Percentiles rank a stretch among this genome's conserved stretches.
phyloP scores from a whole-genome alignment of 1,140 invertebrate genomes.

The Drepana arcuata region DNA sequence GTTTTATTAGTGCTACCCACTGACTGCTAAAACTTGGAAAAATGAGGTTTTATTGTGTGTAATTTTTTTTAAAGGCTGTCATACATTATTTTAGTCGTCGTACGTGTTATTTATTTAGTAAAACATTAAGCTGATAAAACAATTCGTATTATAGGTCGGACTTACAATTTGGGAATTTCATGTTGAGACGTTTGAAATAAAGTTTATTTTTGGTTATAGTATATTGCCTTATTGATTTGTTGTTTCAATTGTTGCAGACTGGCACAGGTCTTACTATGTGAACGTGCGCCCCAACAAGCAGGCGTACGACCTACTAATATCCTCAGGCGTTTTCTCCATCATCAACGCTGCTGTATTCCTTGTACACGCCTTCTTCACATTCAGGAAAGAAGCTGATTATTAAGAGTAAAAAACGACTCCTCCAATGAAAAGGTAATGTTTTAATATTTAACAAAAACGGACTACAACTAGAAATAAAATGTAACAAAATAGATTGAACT shows the following conservation, averaged over 20 bases:
- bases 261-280: constrained; percentile 60
- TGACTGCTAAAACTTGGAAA: not conserved
- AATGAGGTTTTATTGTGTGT: not conserved
- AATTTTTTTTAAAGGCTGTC: constrained; percentile 10
- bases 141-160: too few relatives aligned
- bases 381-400: constrained; percentile 55
- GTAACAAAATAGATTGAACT: too few relatives aligned
- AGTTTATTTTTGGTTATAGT: not conserved
- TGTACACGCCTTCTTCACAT: constrained; percentile 55
- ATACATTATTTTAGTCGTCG: too few relatives aligned
- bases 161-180: too few relatives aligned
- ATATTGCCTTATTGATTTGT: not conserved
- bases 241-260: constrained; percentile 42
- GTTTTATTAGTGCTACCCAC: too few relatives aligned
- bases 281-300: constrained; percentile 58
- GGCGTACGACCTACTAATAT: constrained; percentile 56
- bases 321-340: constrained; percentile 55
- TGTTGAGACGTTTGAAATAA: too few relatives aligned
- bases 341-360: constrained; percentile 51
- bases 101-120: too few relatives aligned
- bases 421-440: too few relatives aligned
- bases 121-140: too few relatives aligned
- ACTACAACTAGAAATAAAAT: too few relatives aligned
- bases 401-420: too few relatives aligned
- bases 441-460: too few relatives aligned